Evolutionary conservation across 1,140 invertebrate genomes (phyloP).

Genomic region (Nasonia vitripennis): DNA sequence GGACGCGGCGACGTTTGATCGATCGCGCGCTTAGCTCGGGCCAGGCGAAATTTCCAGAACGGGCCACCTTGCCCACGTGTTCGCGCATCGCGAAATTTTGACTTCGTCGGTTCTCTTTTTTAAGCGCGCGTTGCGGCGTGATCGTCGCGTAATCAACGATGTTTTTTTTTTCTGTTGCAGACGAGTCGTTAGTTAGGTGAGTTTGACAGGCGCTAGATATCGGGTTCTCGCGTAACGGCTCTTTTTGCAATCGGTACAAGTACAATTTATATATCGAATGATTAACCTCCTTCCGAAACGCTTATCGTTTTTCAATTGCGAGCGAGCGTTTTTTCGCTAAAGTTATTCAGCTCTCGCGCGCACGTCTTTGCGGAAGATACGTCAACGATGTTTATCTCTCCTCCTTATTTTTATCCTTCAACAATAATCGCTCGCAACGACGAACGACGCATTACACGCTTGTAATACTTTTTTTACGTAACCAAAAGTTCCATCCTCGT

Average conservation of each 20-base stretch:
- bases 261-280: no score
- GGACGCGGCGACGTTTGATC: constrained; percentile 5
- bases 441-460: background rate
- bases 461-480: background rate
- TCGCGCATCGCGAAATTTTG: background rate
- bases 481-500: background rate
- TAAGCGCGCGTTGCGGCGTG: background rate
- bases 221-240: no score
- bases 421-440: background rate
- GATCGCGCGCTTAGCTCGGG: constrained; percentile 1
- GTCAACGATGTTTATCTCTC: background rate
- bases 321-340: no score
- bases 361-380: background rate
- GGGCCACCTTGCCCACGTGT: constrained; percentile 15
- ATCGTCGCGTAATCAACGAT: background rate
- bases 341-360: no score
- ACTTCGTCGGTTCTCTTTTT: background rate
- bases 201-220: no score
- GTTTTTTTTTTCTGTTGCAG: no score
- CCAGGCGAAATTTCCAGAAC: constrained; percentile 41
- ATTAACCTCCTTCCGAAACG: no score
- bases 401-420: background rate
- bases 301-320: no score
- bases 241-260: no score
- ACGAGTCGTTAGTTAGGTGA: no score